Percentiles rank a stretch among this genome's conserved stretches.
Evolutionary conservation across 2,888 invertebrate species (phyloP).

Genomic region (Timema cristinae): DNA sequence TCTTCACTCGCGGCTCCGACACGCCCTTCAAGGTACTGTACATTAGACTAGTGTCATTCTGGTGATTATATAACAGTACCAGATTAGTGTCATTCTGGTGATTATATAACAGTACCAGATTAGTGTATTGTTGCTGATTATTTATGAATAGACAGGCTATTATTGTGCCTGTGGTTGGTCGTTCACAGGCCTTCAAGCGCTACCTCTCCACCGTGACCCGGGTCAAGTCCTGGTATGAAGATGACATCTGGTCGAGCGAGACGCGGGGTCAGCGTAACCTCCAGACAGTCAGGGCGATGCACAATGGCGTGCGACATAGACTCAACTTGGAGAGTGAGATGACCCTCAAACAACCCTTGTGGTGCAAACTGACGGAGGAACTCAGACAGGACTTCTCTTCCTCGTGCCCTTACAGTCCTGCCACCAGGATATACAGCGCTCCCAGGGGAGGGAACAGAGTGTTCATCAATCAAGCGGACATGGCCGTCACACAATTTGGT

Average conservation of each 20-base stretch:
- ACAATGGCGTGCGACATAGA: conserved; percentile 40
- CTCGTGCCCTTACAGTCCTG: conserved; percentile 28
- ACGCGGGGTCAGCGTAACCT: conserved; percentile 47
- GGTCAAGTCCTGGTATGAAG: conserved; percentile 48
- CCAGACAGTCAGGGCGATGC: conserved; percentile 45
- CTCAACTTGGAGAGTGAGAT: conserved; percentile 33
- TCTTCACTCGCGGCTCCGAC: conserved; percentile 48
- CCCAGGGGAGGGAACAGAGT: not conserved
- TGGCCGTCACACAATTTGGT: conserved; percentile 51
- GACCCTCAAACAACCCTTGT: conserved; percentile 24
- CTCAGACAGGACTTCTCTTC: conserved; percentile 36
- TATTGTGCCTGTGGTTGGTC: not conserved
- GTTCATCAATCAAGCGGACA: conserved; percentile 49
- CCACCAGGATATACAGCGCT: conserved; percentile 14
- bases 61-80: too few relatives aligned
- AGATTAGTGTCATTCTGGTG: too few relatives aligned
- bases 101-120: too few relatives aligned
- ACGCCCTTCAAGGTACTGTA: conserved; percentile 47
- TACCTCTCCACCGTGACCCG: conserved; percentile 49
- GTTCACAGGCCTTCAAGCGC: conserved; percentile 24
- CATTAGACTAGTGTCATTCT: too few relatives aligned
- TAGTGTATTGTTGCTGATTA: too few relatives aligned
- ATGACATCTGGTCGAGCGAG: conserved; percentile 47
- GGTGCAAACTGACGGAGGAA: conserved; percentile 31
- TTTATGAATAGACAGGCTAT: too few relatives aligned